Evolutionary conservation across 2,888 invertebrate genomes (phyloP).

Genomic region (Erpobdella octoculata): DNA sequence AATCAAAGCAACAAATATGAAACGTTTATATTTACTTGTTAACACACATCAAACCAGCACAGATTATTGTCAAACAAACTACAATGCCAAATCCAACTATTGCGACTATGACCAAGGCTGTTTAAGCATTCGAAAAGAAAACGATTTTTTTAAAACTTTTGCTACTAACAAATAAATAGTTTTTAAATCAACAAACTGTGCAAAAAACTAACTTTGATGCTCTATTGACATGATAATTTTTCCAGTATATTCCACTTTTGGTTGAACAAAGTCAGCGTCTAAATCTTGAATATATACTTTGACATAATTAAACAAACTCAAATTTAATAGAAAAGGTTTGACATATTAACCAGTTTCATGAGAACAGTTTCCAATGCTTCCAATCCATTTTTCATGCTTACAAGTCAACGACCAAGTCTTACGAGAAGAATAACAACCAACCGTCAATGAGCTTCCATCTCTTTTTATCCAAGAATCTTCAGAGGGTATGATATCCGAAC

Average conservation of each 20-base stretch:
- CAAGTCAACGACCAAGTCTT: constrained; percentile 15
- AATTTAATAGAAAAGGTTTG: background rate
- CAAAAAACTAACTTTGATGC: too few relatives aligned
- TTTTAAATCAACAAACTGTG: too few relatives aligned
- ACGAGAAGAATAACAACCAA: constrained; percentile 21
- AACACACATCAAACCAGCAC: background rate
- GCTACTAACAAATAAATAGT: too few relatives aligned
- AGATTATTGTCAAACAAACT: background rate
- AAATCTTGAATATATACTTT: too few relatives aligned
- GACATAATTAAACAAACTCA: background rate
- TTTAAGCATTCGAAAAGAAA: too few relatives aligned
- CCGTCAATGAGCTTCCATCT: background rate
- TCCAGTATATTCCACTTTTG: background rate
- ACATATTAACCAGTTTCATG: background rate
- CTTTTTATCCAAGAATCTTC: constrained; percentile 12
- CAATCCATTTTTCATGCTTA: constrained; percentile 1
- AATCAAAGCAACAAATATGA: too few relatives aligned
- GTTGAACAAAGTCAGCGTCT: too few relatives aligned
- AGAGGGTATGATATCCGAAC: constrained; percentile 16
- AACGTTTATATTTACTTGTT: too few relatives aligned
- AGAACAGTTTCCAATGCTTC: constrained; percentile 15
- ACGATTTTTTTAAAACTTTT: too few relatives aligned
- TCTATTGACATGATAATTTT: too few relatives aligned
- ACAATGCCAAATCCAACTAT: background rate
- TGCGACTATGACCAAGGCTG: constrained; percentile 4